Conservation (phyloP, 1,140 invertebrate species). For the Orchesella cincta region DNA sequence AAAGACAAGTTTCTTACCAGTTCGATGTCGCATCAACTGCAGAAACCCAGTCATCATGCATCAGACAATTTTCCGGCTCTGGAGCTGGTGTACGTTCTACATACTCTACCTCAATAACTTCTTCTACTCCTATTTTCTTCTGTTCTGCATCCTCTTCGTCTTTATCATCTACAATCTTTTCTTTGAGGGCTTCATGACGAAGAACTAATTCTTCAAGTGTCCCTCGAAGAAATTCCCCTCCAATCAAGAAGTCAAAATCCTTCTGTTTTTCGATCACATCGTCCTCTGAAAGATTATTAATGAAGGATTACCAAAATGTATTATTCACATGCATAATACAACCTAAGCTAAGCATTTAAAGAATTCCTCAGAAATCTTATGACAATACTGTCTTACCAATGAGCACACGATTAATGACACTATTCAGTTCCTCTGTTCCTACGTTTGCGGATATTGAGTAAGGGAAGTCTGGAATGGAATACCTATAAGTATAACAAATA, state of each 20-base stretch:
- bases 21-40: conserved; percentile 72
- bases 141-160: not conserved
- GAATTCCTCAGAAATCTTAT: not conserved
- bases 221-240: conserved; percentile 74
- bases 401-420: conserved; percentile 76
- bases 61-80: conserved; percentile 81
- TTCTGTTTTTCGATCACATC: conserved; percentile 57
- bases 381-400: conserved; percentile 60
- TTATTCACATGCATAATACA: not conserved
- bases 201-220: conserved; percentile 64
- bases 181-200: conserved; percentile 46
- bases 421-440: conserved; percentile 70
- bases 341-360: not conserved
- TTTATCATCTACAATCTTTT: conserved; percentile 17
- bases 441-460: conserved; percentile 75
- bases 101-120: conserved; percentile 85
- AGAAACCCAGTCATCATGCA: conserved; percentile 95
- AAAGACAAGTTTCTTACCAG: conserved; percentile 70
- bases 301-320: not conserved
- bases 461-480: conserved; percentile 81
- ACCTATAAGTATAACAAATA: conserved; percentile 73
- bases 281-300: conserved; percentile 48
- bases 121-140: conserved; percentile 60
- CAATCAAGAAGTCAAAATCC: conserved; percentile 87
- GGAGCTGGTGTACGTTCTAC: conserved; percentile 83